These are phyloP conservation scores for Leptodactylus fuscus DNA, from an alignment of 2,113 vertebrate genomes.

Conservation along the genomic window DNA sequence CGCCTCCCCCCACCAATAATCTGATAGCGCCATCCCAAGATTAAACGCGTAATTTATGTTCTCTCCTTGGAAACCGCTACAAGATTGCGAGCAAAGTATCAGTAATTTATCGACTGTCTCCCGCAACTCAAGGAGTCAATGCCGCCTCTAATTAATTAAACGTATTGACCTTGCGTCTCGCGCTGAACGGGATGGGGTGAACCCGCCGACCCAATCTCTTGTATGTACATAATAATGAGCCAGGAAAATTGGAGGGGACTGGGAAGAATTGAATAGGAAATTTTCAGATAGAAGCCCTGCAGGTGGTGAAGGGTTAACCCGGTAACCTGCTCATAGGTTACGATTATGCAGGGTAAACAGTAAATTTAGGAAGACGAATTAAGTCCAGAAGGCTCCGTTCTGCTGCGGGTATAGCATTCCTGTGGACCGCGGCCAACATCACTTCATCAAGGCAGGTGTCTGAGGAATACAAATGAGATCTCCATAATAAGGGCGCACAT, in stretches of 20 bases:
- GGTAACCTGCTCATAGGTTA: neutral
- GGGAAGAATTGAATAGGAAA: neutral
- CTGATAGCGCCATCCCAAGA: too few species aligned
- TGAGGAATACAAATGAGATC: conserved; percentile 44
- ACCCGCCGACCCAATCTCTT: neutral
- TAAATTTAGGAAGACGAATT: conserved; percentile 19
- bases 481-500: conserved; percentile 1
- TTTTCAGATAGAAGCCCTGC: neutral
- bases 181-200: neutral
- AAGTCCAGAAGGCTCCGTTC: neutral
- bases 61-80: conserved; percentile 19
- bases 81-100: neutral
- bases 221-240: conserved; percentile 8
- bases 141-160: conserved; percentile 38
- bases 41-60: too few species aligned
- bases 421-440: conserved; percentile 8
- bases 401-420: conserved; percentile 15
- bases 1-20: too few species aligned
- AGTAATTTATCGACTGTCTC: conserved; percentile 28
- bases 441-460: conserved; percentile 38
- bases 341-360: conserved; percentile 9
- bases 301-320: neutral
- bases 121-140: neutral
- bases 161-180: conserved; percentile 2
- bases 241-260: neutral